Evolutionary conservation across 2,113 vertebrate species (phyloP), one percentile per base, ranked within the genome.

Genomic region (Rhea americana): DNA sequence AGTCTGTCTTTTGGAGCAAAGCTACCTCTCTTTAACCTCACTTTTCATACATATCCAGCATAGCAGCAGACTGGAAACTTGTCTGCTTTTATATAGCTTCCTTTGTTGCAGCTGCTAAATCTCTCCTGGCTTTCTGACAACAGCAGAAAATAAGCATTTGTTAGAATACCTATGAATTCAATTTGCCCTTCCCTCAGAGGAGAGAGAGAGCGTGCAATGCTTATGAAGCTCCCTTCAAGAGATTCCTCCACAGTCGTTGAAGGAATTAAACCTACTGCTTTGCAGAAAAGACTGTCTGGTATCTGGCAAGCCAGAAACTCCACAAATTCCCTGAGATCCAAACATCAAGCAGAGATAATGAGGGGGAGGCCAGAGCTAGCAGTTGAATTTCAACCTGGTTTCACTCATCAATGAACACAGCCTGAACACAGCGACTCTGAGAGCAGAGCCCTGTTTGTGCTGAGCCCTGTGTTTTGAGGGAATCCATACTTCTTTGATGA

Each of bases 331-430:
- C 87, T n/a, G 48, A 89, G 39, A 84, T 86, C 85, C 92, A 95
- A 94, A 93, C 82, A 94, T 28, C 62, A 82, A 82, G n/a, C 25
- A 58, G 63, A 93, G 89, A 90, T 83, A 91, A 83, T 77, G 87
- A 93, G 76, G 83, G 91, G 93, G 93, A 96, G 93, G 75, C 37
- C 85, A 85, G 59, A 83, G 55, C 30, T 51, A 48, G 63, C 59
- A 74, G 87, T 59, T 92, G 91, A 91, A 93, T 94, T 96, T 96
- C 90, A 91, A 96, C 94, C 88, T 94, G 85, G 92, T 94, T 94
- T 91, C 62, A 80, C 71, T 95, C 83, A 93, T 85, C 81, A 55
- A 2, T 88, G 92, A 92, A 19, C 81, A 89, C 71, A 94, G 66
- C 45, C 35, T 32, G 50, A 35, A 35, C 35, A 35, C n/a, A 76